phyloP scores from a whole-genome alignment of 2,113 vertebrate genomes.

The Megalops atlanticus region DNA sequence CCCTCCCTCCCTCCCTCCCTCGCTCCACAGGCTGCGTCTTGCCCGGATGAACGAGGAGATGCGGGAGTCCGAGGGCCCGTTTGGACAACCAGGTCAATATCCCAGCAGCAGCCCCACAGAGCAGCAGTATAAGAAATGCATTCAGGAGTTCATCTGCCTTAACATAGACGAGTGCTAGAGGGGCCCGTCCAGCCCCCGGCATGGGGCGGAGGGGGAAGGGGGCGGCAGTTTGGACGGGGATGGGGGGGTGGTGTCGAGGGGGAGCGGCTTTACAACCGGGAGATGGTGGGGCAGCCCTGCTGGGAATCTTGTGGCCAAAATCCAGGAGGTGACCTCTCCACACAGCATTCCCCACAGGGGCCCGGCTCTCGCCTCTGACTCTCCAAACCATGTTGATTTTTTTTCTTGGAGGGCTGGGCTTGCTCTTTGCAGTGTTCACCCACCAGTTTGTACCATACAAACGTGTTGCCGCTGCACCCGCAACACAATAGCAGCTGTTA shows the following conservation, averaged over 20 bases:
- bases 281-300: constrained; percentile 1
- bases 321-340: neutral
- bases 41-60: constrained; percentile 97
- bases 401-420: neutral
- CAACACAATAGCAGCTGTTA: neutral
- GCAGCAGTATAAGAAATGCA: constrained; percentile 94
- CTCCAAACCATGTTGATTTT: neutral
- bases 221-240: constrained; percentile 27
- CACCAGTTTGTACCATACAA: neutral
- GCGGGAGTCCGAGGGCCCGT: constrained; percentile 89
- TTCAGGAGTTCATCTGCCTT: constrained; percentile 97
- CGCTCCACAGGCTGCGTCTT: constrained; percentile 83
- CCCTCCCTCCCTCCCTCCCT: neutral
- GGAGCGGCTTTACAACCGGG: neutral
- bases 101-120: constrained; percentile 91
- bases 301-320: constrained; percentile 18
- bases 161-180: constrained; percentile 87
- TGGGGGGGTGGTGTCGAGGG: neutral
- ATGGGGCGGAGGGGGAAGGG: constrained; percentile 8
- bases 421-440: neutral
- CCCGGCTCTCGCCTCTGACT: neutral
- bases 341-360: constrained; percentile 8
- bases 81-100: constrained; percentile 88
- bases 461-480: neutral
- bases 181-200: neutral